Conservation (phyloP, 64 coral and sea anemone genomes). For the Montipora capricornis region DNA sequence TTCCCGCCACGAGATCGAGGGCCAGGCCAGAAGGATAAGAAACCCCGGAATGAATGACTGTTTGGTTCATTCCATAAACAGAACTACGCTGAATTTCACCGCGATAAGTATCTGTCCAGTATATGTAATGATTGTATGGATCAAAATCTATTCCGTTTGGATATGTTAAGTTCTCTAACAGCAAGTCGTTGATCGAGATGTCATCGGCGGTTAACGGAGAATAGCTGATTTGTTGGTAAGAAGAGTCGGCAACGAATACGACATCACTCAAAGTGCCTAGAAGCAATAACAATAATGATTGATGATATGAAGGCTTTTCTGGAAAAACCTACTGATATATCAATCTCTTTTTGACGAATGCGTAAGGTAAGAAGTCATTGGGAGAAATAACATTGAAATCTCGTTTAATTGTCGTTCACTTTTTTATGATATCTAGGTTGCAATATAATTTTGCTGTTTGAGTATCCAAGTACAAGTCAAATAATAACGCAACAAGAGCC, state of each 20-base stretch:
- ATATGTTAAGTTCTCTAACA: not conserved
- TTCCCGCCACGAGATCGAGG: slow-evolving; percentile 51
- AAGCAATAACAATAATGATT: no score
- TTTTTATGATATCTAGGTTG: no score
- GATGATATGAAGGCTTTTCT: no score
- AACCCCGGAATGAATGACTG: not conserved
- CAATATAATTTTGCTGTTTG: no score
- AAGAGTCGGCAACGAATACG: slow-evolving; percentile 24
- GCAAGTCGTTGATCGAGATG: not conserved
- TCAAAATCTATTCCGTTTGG: slow-evolving; percentile 39
- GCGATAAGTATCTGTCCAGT: slow-evolving; percentile 38
- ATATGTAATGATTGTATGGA: slow-evolving; percentile 11
- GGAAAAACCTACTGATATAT: no score
- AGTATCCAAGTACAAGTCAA: no score
- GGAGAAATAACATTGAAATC: no score
- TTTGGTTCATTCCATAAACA: slow-evolving; percentile 28
- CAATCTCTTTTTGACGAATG: no score
- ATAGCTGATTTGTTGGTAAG: not conserved
- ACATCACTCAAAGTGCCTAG: not conserved
- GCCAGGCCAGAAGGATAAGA: not conserved
- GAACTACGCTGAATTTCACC: slow-evolving; percentile 13
- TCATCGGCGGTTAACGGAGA: not conserved
- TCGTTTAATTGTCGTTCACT: no score
- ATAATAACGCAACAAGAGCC: no score
- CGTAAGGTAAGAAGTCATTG: no score